Percentiles rank a stretch among this genome's conserved stretches.
phyloP scores from a whole-genome alignment of 2,797 vertebrate genomes.

The Clarias fuscus region DNA sequence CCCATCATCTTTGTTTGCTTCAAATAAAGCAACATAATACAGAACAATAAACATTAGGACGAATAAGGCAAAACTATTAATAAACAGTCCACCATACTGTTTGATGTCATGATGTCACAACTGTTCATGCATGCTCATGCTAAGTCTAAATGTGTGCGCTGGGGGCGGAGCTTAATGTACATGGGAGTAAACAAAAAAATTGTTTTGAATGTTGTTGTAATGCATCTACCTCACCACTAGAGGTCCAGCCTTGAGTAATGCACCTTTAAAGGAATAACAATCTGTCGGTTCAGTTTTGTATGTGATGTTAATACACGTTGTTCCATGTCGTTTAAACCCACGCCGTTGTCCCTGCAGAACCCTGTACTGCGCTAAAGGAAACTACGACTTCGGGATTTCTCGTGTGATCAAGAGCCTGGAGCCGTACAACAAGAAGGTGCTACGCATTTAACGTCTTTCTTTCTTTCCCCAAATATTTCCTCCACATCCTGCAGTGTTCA shows the following conservation, averaged over 20 bases:
- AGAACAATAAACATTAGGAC: neutral
- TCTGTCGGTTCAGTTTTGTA: neutral
- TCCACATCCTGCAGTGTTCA: neutral
- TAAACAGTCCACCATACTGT: neutral
- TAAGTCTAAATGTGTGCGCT: neutral
- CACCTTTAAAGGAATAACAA: neutral
- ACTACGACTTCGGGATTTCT: constrained; percentile 95
- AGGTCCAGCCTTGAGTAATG: neutral
- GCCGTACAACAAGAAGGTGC: constrained; percentile 92
- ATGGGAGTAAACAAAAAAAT: neutral
- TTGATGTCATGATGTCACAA: neutral
- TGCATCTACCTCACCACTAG: neutral
- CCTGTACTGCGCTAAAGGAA: constrained; percentile 93
- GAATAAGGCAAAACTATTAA: neutral
- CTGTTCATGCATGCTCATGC: neutral
- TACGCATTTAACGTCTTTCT: neutral
- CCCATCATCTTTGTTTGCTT: neutral
- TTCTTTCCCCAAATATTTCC: neutral
- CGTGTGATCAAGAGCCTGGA: constrained; percentile 96
- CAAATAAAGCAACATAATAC: neutral
- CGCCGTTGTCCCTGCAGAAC: constrained; percentile 71
- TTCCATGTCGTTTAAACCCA: neutral
- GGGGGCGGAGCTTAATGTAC: neutral
- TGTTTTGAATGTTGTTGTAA: neutral
- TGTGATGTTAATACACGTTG: no score